Base-by-base conservation (phyloP, 2,888 invertebrate genomes). In the Mactromeris polynyma region DNA sequence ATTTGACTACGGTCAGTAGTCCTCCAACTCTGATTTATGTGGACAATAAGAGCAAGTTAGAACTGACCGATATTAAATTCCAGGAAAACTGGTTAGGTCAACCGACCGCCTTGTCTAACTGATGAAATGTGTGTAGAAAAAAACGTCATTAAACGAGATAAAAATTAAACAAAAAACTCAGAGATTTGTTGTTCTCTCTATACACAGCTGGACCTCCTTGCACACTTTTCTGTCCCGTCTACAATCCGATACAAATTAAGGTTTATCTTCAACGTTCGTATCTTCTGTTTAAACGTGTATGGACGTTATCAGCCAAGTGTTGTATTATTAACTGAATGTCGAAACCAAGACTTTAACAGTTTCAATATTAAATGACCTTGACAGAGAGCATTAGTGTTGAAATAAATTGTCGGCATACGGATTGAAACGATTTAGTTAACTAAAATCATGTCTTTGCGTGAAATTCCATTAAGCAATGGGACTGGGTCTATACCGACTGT, bases 401-500 rank as follows among this genome's bases (percentile, higher is more conserved):
- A n/a, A n/a, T 58, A 4, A 26, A 26, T 64, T 64, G 6, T 64
- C 1, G 1, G 46, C 14, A 26, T 26, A 26, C 7, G 26, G 9
- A 26, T 0, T 26, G 26, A n/a, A 26, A 64, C 4, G 58, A 26
- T 26, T 26, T 64, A 26, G 26, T 26, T 2, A 9, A 26, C 26
- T n/a, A 9, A 64, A 64, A 64, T 7, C 26, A 83, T 83, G 83
- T 14, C 79, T 38, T 26, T 36, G 33, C 80, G 64, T 31, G 38
- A 42, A 0, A 31, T 86, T 33, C 54, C 81, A 17, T 31, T 86
- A 38, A 77, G 83, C 17, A 85, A 91, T 38, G 89, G 89, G 11
- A 73, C 78, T n/a, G 89, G 89, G 19, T 33, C 77, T 38, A 90
- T 91, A 4, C 93, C 93, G 17, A 80, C 82, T 17, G 80, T 93